Conservation (phyloP, 2,888 invertebrate genomes). For the Elegia similella region DNA sequence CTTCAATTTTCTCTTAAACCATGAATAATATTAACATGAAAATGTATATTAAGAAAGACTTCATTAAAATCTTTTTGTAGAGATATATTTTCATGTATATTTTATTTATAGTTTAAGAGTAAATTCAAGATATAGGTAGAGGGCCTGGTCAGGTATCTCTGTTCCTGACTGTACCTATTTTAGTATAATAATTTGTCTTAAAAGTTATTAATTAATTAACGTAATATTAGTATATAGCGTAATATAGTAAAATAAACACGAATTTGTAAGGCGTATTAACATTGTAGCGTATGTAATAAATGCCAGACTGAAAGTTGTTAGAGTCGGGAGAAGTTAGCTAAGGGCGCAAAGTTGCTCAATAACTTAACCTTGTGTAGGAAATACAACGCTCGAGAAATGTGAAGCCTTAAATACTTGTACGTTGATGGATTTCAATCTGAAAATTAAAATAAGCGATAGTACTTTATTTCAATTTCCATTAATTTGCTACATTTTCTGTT, state of each 20-base stretch:
- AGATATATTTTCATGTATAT: too few relatives aligned
- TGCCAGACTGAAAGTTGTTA: slow-evolving; percentile 39
- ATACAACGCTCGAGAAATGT: neutral
- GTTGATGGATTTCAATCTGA: neutral
- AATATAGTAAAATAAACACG: slow-evolving; percentile 18
- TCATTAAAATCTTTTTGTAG: too few relatives aligned
- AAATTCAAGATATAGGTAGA: too few relatives aligned
- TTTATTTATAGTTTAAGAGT: too few relatives aligned
- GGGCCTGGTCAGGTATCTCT: too few relatives aligned
- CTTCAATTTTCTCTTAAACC: too few relatives aligned
- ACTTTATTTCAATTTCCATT: too few relatives aligned
- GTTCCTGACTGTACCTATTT: too few relatives aligned
- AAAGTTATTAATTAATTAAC: neutral
- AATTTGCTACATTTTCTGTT: too few relatives aligned
- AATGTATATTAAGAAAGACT: too few relatives aligned
- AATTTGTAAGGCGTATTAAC: slow-evolving; percentile 25
- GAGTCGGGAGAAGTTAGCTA: slow-evolving; percentile 36
- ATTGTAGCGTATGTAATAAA: slow-evolving; percentile 39
- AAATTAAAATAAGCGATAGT: neutral
- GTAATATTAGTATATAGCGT: neutral
- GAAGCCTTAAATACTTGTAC: neutral
- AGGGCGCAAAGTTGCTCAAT: slow-evolving; percentile 29
- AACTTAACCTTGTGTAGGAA: slow-evolving; percentile 29
- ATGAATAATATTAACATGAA: too few relatives aligned
- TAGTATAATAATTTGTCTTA: too few relatives aligned